These are phyloP conservation scores for Chloroceryle aenea DNA, from an alignment of 2,113 vertebrate genomes.

Conservation along the genomic window DNA sequence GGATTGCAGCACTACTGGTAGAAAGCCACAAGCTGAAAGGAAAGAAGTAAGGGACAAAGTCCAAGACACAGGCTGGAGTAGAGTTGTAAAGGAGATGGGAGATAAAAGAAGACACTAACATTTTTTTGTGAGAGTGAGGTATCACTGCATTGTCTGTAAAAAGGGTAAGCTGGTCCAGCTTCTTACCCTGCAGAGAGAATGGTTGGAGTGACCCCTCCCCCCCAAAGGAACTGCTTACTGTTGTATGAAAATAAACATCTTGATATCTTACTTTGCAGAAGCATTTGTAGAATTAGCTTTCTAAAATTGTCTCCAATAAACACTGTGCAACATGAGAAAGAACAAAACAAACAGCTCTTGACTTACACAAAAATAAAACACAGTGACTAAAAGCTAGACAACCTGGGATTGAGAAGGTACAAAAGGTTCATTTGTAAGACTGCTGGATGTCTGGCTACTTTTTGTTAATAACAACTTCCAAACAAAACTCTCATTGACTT, in stretches of 20 bases:
- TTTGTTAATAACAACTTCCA: conserved; percentile 64
- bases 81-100: not conserved
- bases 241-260: not conserved
- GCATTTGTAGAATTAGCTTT: not conserved
- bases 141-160: not conserved
- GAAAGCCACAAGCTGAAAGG: not conserved
- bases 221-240: not conserved
- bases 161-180: not conserved
- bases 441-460: conserved; percentile 58
- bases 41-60: not conserved
- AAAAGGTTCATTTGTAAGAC: conserved; percentile 67
- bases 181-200: not conserved
- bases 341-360: not conserved
- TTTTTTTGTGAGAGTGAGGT: not conserved
- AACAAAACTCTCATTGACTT: conserved; percentile 70
- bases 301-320: not conserved
- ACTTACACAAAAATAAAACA: not conserved
- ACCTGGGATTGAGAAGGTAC: conserved; percentile 51
- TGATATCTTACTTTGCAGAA: not conserved
- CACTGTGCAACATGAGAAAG: not conserved
- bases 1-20: not conserved
- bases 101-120: not conserved
- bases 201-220: not conserved
- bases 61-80: not conserved
- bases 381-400: conserved; percentile 30